Conservation (phyloP, 2,113 vertebrate genomes). For the Penelope pileata region DNA sequence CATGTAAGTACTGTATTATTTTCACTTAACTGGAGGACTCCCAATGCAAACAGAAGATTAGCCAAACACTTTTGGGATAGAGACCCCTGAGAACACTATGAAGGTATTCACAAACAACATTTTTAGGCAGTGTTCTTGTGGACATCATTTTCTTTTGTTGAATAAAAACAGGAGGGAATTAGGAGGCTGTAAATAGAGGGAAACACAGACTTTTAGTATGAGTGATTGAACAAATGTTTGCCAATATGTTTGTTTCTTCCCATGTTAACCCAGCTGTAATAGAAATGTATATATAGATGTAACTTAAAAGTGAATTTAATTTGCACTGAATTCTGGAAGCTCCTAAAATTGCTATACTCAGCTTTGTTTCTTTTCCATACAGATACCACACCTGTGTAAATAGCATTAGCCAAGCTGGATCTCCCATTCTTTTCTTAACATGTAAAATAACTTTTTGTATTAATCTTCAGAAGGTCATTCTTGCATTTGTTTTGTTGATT, state of each 20-base stretch:
- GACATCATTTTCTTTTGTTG: neutral
- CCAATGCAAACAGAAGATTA: constrained; percentile 20
- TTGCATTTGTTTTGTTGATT: neutral
- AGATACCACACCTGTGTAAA: neutral
- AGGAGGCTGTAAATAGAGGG: neutral
- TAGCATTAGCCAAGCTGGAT: neutral
- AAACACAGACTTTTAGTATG: neutral
- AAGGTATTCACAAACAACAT: neutral
- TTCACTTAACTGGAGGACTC: constrained; percentile 6
- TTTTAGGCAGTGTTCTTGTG: constrained; percentile 6
- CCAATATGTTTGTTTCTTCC: neutral
- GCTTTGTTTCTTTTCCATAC: neutral
- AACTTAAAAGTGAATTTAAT: neutral
- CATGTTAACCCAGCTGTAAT: neutral
- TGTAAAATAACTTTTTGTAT: neutral
- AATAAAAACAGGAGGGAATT: neutral
- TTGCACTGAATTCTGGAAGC: neutral
- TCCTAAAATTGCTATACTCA: neutral
- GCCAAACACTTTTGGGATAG: neutral
- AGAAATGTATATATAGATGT: neutral
- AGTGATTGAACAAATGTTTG: constrained; percentile 3
- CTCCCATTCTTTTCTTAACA: neutral
- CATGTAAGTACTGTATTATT: neutral
- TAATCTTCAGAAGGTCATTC: neutral
- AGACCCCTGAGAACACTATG: neutral